Evolutionary conservation across 2,797 vertebrate genomes (phyloP).

Genomic region (Mastacembelus armatus): DNA sequence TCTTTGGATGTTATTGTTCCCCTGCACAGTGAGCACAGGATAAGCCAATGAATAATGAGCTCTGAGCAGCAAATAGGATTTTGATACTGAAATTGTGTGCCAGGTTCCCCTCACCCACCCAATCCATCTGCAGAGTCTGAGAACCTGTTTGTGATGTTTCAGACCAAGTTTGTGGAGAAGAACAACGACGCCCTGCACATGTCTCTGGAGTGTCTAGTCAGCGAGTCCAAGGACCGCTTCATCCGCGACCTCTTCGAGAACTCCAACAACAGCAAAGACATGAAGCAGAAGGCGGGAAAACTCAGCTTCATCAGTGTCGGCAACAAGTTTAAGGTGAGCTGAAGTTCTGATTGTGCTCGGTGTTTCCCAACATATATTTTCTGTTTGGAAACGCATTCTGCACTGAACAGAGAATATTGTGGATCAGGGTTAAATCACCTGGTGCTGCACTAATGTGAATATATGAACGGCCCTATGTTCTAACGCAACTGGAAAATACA

Average conservation of each 20-base stretch:
- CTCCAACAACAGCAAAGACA: constrained; percentile 90
- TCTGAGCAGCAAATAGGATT: background rate
- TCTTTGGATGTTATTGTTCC: background rate
- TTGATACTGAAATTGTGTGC: background rate
- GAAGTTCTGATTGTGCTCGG: too few species aligned
- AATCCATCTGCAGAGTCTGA: too few species aligned
- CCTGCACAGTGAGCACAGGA: background rate
- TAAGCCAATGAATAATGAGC: background rate
- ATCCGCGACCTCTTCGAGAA: constrained; percentile 91
- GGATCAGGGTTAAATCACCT: too few species aligned
- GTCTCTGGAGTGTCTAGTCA: constrained; percentile 94
- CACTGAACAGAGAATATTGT: too few species aligned
- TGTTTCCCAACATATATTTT: too few species aligned
- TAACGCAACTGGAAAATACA: too few species aligned
- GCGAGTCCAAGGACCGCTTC: constrained; percentile 95
- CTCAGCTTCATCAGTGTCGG: constrained; percentile 98
- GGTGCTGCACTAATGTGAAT: too few species aligned
- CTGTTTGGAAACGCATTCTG: too few species aligned
- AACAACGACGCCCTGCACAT: constrained; percentile 98
- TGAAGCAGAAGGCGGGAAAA: constrained; percentile 96
- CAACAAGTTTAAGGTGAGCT: constrained; percentile 96
- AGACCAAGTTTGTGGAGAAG: constrained; percentile 98
- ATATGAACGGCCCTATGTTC: too few species aligned
- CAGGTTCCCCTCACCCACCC: too few species aligned
- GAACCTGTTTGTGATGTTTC: constrained; percentile 23